Conservation (phyloP, 2,113 vertebrate genomes). For the Neogale vison region DNA sequence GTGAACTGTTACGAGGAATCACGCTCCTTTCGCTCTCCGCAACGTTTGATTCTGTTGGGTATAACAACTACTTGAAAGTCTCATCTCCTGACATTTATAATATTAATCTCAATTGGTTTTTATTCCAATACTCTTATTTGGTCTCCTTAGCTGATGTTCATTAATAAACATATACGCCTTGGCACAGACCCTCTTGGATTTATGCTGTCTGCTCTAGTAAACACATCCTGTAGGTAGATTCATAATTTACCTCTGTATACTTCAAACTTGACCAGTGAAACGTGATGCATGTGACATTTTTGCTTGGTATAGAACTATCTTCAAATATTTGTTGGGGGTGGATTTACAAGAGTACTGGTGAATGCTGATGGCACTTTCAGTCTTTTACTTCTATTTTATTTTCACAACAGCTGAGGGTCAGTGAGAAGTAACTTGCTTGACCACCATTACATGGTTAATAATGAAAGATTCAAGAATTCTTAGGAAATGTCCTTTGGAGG, state of each 20-base stretch:
- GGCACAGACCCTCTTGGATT: neutral
- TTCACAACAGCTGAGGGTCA: neutral
- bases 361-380: neutral
- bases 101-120: neutral
- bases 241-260: neutral
- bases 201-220: neutral
- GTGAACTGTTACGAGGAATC: neutral
- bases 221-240: neutral
- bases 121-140: neutral
- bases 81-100: neutral
- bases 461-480: neutral
- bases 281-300: neutral
- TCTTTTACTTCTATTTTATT: neutral
- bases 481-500: neutral
- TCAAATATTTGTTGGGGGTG: neutral
- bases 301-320: neutral
- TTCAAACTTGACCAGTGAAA: neutral
- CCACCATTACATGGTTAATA: neutral
- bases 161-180: neutral
- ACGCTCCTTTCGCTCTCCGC: neutral
- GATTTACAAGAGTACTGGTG: neutral
- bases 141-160: neutral
- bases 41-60: neutral
- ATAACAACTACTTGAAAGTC: neutral
- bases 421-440: neutral